A percentile compares a stretch with the other conserved stretches of the same genome.
Conservation (phyloP, 1,140 invertebrate species). For the Cherax destructor region DNA sequence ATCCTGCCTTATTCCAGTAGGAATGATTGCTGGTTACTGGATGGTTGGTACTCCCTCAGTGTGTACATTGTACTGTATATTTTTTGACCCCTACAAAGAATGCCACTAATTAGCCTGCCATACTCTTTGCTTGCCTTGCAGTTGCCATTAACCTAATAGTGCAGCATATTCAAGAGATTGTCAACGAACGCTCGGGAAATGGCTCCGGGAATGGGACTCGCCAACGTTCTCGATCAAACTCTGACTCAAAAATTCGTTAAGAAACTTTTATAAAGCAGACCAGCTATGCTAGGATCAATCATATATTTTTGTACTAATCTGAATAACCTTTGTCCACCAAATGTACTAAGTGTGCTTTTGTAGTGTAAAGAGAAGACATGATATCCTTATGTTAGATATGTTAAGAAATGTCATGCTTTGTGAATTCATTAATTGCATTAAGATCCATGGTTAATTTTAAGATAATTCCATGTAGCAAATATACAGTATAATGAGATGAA, state of each 20-base stretch:
- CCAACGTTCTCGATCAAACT: conserved; percentile 64
- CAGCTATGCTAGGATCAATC: background rate
- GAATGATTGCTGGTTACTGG: background rate
- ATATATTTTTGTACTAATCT: conserved; percentile 29
- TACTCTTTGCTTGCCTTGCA: conserved; percentile 65
- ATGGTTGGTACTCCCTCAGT: conserved; percentile 32
- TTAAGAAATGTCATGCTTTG: background rate
- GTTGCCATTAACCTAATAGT: conserved; percentile 73
- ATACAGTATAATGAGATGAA: too few relatives aligned
- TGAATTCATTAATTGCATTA: background rate
- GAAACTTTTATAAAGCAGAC: conserved; percentile 23
- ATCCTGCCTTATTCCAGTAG: conserved; percentile 2
- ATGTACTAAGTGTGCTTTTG: background rate
- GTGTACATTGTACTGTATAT: conserved; percentile 1
- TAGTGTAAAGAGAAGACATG: background rate
- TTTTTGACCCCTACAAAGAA: conserved; percentile 30
- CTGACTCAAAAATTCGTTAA: conserved; percentile 66
- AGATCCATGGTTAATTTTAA: too few relatives aligned
- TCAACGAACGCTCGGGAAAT: conserved; percentile 66
- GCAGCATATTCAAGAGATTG: conserved; percentile 73
- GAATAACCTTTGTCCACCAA: conserved; percentile 48
- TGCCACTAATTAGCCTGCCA: conserved; percentile 62
- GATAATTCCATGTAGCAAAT: too few relatives aligned
- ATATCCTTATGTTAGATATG: background rate
- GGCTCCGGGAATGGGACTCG: conserved; percentile 48